Evolutionary conservation across 2,797 vertebrate species (phyloP), one percentile per base, ranked within the genome.

Genomic region (Poecilia gillii): DNA sequence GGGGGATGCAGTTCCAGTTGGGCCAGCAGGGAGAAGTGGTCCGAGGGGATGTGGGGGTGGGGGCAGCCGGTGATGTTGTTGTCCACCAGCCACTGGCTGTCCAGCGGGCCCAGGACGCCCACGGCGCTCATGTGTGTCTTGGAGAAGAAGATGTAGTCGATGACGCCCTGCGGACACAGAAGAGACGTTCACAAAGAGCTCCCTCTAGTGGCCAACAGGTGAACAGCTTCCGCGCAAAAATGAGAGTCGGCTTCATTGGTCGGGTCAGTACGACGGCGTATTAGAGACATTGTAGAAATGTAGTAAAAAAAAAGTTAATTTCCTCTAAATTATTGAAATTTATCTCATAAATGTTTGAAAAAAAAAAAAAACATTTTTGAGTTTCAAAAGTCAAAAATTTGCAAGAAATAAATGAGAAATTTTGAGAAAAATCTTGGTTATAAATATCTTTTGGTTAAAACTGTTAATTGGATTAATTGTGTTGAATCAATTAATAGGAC

Each of bases 131-230:
- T 98, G 93, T 98, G 98, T 88, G 96, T 98, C 96, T 97, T 97
- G 88, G 98, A 99, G 96, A 98, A 99, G 96, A 99, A 99, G 97
- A 99, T 97, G 97, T 99, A 99, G 96, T 99, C 98, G 91, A 99
- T 99, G 90, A 99, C 98, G 43, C 98, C 98, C 98, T 99, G 92
- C n/a, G 25, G 80, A 84, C 64, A 82, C 18, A 80, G 4, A 81
- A 11, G 59, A 66, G 36, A 31, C 7, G 16, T 9, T 64, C 41
- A 36, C 18, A 20, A 39, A 25, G 49, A 25, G 72, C 72, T 25
- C 49, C 72, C 47, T 36, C 72, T 73, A 39, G 33, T 73, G 72
- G 72, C 33, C 12, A 33, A 55, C 31, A 14, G 49, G 20, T 25
- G 13, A 71, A 51, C 47, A 23, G 66, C 9, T 25, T 53, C 23